These are phyloP conservation scores for Cossypha dichroa DNA, from an alignment of 2,797 vertebrate species.

Conservation along the genomic window DNA sequence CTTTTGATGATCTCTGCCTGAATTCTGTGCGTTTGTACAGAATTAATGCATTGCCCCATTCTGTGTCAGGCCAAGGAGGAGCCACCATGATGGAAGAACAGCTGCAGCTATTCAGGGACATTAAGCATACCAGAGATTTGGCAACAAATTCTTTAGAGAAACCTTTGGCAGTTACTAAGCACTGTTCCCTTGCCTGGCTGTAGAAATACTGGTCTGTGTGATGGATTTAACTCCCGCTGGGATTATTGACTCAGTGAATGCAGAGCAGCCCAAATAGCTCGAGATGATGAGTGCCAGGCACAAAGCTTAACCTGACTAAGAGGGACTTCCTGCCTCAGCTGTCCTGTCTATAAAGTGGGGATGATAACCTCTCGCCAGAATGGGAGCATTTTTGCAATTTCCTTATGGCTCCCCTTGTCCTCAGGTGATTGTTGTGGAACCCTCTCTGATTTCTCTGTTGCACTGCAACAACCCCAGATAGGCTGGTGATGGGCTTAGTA, in stretches of 20 bases:
- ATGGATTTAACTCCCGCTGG: not conserved
- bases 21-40: conserved; percentile 32
- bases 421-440: not conserved
- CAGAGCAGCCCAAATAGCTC: not conserved
- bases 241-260: not conserved
- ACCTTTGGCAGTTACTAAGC: not conserved
- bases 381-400: not conserved
- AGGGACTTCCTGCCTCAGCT: not conserved
- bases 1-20: conserved; percentile 75
- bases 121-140: rapidly evolving
- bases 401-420: not conserved
- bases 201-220: not conserved
- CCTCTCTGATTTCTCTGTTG: not conserved
- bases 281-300: not conserved
- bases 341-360: not conserved
- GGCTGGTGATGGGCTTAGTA: not conserved
- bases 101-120: not conserved
- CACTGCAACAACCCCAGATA: not conserved
- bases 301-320: not conserved
- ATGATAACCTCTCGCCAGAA: not conserved
- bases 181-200: not conserved
- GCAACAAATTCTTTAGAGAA: not conserved
- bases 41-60: not conserved
- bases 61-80: not conserved
- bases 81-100: not conserved